Base-by-base conservation (phyloP, 1,140 invertebrate species). In the Ceratina australensis region DNA sequence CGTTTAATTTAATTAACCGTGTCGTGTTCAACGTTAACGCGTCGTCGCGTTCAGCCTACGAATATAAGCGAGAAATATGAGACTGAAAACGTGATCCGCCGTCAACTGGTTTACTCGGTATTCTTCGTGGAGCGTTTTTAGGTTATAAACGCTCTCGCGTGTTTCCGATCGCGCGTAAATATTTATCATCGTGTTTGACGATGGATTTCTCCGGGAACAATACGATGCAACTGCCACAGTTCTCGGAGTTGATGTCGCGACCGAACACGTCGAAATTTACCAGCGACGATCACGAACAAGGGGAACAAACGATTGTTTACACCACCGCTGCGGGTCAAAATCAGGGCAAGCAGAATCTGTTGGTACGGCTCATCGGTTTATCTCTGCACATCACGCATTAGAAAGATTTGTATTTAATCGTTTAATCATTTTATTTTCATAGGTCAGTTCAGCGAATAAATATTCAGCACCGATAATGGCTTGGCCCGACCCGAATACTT, bases 181-280 rank as follows among this genome's bases (percentile, higher is more conserved):
- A 50, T 10, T 1, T 24, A 61, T 8, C 22, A 33, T 49, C 20
- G 54, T 20, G 86, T 86, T 42, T 10, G 10, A 42, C 3, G 72
- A 92, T 92, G 92, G 88, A 92, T 82, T 91, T 90, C 71, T 81
- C 89, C 3, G 88, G 88, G 52, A 85, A 84, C 71, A 86, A 81
- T 49, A 66, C 64, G 28, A 59, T 87, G 28, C 90, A 91, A 42
- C 76, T 92, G 18, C 91, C 92, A 3, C 91, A 91, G 61, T 91
- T 92, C 60, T 90, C 90, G 0, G 91, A 92, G 22, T 74, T 92
- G 69, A 88, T 87, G 8, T 78, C 88, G 13, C 83, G 86, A 22
- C 54, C 88, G 3, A 88, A 81, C 76, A 86, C 72, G 56, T 80
- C 86, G 26, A 82, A 82, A 79, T 89, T 84, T 59, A 79, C 83